Conservation (phyloP, 2,888 invertebrate species). For the Macaria liturata region DNA sequence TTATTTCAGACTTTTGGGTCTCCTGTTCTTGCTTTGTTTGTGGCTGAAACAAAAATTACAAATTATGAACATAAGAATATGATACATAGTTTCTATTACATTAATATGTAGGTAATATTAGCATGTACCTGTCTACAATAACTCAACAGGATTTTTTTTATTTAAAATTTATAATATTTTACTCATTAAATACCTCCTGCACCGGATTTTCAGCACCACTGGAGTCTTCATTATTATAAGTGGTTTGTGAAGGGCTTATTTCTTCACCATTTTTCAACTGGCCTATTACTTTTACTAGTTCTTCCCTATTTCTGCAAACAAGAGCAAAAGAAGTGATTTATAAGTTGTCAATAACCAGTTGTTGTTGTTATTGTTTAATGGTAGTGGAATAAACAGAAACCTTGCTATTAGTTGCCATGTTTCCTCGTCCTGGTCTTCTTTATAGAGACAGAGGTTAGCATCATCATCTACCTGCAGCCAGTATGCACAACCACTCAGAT, state of each 20-base stretch:
- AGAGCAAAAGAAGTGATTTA: no score
- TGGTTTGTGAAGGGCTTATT: slow-evolving; percentile 69
- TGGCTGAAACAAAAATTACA: slow-evolving; percentile 11
- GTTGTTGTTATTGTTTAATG: no score
- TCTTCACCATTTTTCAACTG: slow-evolving; percentile 89
- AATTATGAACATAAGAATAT: background rate
- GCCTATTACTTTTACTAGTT: slow-evolving; percentile 90
- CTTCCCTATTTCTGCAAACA: slow-evolving; percentile 87
- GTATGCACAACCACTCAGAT: slow-evolving; percentile 95
- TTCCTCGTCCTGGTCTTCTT: slow-evolving; percentile 98
- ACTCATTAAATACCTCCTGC: slow-evolving; percentile 41
- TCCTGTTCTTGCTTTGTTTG: slow-evolving; percentile 37
- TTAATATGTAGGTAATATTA: no score
- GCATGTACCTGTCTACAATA: no score
- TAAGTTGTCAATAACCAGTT: no score
- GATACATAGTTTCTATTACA: no score
- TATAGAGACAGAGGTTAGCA: slow-evolving; percentile 95
- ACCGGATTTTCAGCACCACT: slow-evolving; percentile 62
- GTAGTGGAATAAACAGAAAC: slow-evolving; percentile 60
- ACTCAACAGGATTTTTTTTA: no score
- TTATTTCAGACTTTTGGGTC: slow-evolving; percentile 54
- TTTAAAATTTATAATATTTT: no score
- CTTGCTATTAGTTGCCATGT: slow-evolving; percentile 96
- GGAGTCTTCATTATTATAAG: slow-evolving; percentile 71
- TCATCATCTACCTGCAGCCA: slow-evolving; percentile 96